Evolutionary conservation across 2,888 invertebrate genomes (phyloP), one percentile per base, ranked within the genome.

Genomic region (Acleris holmiana): DNA sequence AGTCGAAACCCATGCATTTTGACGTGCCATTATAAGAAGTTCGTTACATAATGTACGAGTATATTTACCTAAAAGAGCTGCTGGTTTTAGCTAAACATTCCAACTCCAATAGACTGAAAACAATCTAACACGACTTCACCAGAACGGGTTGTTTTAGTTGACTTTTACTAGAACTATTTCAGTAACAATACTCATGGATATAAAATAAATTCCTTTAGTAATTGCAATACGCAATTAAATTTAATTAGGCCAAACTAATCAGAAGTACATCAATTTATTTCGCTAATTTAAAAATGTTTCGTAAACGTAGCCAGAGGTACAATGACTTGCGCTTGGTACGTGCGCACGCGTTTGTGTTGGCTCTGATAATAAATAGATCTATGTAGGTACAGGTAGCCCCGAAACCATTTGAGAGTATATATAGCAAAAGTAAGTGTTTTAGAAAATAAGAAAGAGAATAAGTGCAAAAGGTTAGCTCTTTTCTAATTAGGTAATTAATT

Each of bases 261-360:
- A 64, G 40, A 46, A 40, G 40, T 53, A 53, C 49, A 18, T 50
- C 51, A 15, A 23, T 41, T 47, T 35, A 35, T 35, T 64, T 53
- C 23, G 40, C 41, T 44, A 41, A 49, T 54, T 54, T 21, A 59
- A 64, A 59, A 58, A 44, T 10, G 21, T 59, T 64, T 59, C 64
- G 64, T 47, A 64, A 59, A 59, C 29, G 19, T 59, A 54, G 58
- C 53, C 29, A 48, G 64, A 59, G 53, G 58, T 46, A 29, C 19
- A 53, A 48, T 64, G 58, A 64, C 58, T 64, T 64, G 64, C 64
- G 41, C 29, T 53, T 53, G 51, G 46, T 35, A 51, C 51, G 41
- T 23, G 19, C 21, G 35, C 48, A 57, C 57, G 47, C 35, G 47
- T 48, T 29, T 35, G 10, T 47, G 13, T 7, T 8, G 35, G 35